phyloP scores from a whole-genome alignment of 2,888 invertebrate genomes.

The Thereva unica region DNA sequence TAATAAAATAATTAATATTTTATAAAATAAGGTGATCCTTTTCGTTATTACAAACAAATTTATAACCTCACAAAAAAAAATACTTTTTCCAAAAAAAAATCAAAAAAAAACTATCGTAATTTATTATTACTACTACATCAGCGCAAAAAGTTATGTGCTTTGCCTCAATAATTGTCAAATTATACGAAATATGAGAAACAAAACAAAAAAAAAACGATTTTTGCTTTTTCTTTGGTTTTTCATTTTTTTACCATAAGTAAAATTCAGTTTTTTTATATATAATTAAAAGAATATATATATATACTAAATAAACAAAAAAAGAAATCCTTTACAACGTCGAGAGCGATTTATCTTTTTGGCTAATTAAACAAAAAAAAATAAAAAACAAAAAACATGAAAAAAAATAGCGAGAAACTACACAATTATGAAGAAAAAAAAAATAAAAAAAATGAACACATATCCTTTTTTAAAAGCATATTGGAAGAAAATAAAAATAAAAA shows the following conservation, averaged over 20 bases:
- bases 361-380: slow-evolving; percentile 8
- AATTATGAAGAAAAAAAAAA: slow-evolving; percentile 3
- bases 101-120: not conserved
- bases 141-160: not conserved
- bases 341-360: slow-evolving; percentile 11
- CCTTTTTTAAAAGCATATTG: slow-evolving; percentile 28
- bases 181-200: not conserved
- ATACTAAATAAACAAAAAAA: too few species aligned
- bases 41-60: not conserved
- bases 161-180: slow-evolving; percentile 13
- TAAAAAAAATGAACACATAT: slow-evolving; percentile 26
- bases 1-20: not conserved
- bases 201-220: slow-evolving; percentile 1
- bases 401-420: slow-evolving; percentile 1
- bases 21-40: not conserved
- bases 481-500: not conserved
- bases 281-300: not conserved
- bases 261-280: not conserved
- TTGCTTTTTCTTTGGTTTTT: too few species aligned
- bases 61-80: not conserved
- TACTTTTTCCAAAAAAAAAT: slow-evolving; percentile 5
- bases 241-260: not conserved
- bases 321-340: not conserved
- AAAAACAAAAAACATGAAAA: slow-evolving; percentile 5
- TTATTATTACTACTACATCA: not conserved